Evolutionary conservation across 1,140 invertebrate genomes (phyloP), one percentile per base, ranked within the genome.

Genomic region (Hylaeus volcanicus): DNA sequence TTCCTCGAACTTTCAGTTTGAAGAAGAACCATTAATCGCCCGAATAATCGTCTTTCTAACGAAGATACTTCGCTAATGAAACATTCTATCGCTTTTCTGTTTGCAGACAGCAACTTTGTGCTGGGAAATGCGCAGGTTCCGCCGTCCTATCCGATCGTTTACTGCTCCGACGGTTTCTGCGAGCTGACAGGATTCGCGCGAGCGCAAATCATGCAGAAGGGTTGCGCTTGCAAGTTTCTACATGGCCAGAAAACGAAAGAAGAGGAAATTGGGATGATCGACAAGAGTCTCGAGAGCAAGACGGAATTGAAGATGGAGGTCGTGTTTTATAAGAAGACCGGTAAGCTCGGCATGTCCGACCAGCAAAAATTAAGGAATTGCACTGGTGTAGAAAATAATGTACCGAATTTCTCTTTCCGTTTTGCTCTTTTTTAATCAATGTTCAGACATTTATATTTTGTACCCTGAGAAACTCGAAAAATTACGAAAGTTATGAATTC

Each of bases 121-220:
- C 94, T 99, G 92, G 98, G 98, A 87, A 99, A 99, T 95, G 98
- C 98, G 79, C 98, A 99, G 94, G 98, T 98, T 82, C 96, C 96
- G 81, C 93, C 96, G 79, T 91, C 96, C 45, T 98, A 98, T 94
- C 98, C 98, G 83, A 99, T 99, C 93, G 98, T 99, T 81, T 99
- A 99, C 94, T 99, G 98, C 94, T 98, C 98, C 4, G 98, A 99
- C 95, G 98, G 98, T 70, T 99, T 99, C 94, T 98, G 98, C 92
- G 98, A 99, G 94, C 96, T 99, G 94, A 99, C 98, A 77, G 98
- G 98, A 80, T 98, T 96, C 94, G 95, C 97, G 79, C 95, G 98
- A 82, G 98, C 98, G 58, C 98, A 99, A 94, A 98, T 98, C 92
- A 98, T 98, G 98, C 98, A 99, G 93, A 98, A 98, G 92, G 97